phyloP scores from a whole-genome alignment of 2,888 invertebrate genomes.

The Cremastinae sp. region DNA sequence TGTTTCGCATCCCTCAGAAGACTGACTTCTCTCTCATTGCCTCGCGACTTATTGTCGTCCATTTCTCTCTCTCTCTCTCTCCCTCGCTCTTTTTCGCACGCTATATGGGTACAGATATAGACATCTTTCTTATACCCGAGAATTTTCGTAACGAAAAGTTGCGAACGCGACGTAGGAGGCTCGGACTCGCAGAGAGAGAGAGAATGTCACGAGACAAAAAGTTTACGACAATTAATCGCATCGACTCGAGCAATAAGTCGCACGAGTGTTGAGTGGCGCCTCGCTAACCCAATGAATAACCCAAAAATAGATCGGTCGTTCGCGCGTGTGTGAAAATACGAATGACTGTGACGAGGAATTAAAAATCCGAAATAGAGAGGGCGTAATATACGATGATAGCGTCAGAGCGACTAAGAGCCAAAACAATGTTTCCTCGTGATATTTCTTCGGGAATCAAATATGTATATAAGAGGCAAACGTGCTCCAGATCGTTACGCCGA shows the following conservation, averaged over 20 bases:
- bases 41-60: no score
- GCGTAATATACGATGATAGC: background rate
- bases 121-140: slow-evolving; percentile 19
- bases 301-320: slow-evolving; percentile 54
- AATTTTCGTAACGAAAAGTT: slow-evolving; percentile 30
- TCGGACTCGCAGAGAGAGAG: slow-evolving; percentile 3
- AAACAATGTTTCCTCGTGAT: slow-evolving; percentile 44
- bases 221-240: slow-evolving; percentile 49
- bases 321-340: slow-evolving; percentile 15
- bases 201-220: slow-evolving; percentile 43
- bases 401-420: slow-evolving; percentile 37
- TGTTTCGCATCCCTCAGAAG: slow-evolving; percentile 64
- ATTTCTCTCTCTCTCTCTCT: slow-evolving; percentile 9
- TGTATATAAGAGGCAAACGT: slow-evolving; percentile 11
- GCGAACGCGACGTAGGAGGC: background rate
- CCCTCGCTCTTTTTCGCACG: background rate
- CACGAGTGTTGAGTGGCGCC: slow-evolving; percentile 36
- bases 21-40: slow-evolving; percentile 54
- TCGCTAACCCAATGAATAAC: slow-evolving; percentile 12
- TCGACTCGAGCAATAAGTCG: slow-evolving; percentile 25
- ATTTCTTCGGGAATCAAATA: slow-evolving; percentile 4
- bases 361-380: slow-evolving; percentile 6
- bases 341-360: background rate
- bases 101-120: slow-evolving; percentile 10
- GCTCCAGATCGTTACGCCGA: slow-evolving; percentile 15